A percentile compares a stretch with the other conserved stretches of the same genome.
Conservation (phyloP, 1,140 invertebrate species). For the Lordiphosa stackelbergi region DNA sequence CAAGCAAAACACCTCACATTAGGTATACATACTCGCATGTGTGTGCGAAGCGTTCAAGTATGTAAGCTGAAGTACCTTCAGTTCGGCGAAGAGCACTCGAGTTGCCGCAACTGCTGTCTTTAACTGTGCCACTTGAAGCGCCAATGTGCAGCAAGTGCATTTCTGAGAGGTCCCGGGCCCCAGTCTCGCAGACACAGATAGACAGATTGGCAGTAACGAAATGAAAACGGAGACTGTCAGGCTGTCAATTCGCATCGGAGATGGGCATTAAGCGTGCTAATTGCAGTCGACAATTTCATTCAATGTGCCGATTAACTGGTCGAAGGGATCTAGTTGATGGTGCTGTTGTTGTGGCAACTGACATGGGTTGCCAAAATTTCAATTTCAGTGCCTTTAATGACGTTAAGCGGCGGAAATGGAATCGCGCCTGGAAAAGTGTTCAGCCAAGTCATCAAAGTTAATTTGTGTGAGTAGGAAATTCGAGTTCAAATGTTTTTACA, state of each 20-base stretch:
- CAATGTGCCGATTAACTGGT: slow-evolving; percentile 8
- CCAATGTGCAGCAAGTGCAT: slow-evolving; percentile 35
- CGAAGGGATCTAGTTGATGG: not conserved
- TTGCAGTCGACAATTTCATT: slow-evolving; percentile 63
- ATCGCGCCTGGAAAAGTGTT: slow-evolving; percentile 52
- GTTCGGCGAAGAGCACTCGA: slow-evolving; percentile 41
- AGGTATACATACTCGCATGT: not conserved
- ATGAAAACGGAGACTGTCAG: slow-evolving; percentile 13
- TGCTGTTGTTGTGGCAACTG: slow-evolving; percentile 3
- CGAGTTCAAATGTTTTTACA: slow-evolving; percentile 65
- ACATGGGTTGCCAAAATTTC: slow-evolving; percentile 36
- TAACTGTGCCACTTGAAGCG: slow-evolving; percentile 52
- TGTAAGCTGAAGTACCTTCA: slow-evolving; percentile 48
- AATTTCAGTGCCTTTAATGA: slow-evolving; percentile 66
- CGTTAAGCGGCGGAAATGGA: slow-evolving; percentile 67
- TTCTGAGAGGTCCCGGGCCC: slow-evolving; percentile 39
- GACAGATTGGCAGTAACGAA: slow-evolving; percentile 18
- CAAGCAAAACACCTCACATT: slow-evolving; percentile 29
- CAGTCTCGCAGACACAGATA: slow-evolving; percentile 14
- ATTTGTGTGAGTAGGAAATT: slow-evolving; percentile 53
- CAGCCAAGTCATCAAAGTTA: slow-evolving; percentile 66
- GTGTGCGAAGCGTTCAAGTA: slow-evolving; percentile 14
- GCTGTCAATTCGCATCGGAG: slow-evolving; percentile 37
- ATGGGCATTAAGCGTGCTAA: slow-evolving; percentile 55
- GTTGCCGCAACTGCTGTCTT: slow-evolving; percentile 50